These are phyloP conservation scores for Pagetopsis macropterus DNA, from an alignment of 2,797 vertebrate genomes.

Conservation along the genomic window DNA sequence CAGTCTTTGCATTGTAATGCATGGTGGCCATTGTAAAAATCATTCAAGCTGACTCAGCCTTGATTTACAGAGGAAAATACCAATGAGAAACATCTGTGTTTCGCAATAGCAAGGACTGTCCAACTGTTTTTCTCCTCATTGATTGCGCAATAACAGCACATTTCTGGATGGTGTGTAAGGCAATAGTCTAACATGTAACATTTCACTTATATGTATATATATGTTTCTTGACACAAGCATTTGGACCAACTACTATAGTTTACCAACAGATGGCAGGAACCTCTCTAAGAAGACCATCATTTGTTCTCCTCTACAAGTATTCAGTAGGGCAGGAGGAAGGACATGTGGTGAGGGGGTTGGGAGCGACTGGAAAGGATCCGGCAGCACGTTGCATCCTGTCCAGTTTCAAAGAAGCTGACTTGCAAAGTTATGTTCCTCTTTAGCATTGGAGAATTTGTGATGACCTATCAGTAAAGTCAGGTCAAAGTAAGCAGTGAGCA, in stretches of 20 bases:
- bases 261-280: background rate
- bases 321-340: slow-evolving; percentile 62
- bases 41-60: background rate
- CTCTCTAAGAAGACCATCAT: background rate
- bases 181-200: background rate
- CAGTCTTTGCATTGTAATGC: background rate
- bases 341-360: slow-evolving; percentile 44
- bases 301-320: slow-evolving; percentile 19
- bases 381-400: slow-evolving; percentile 67
- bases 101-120: slow-evolving; percentile 33
- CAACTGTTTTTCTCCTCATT: background rate
- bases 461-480: slow-evolving; percentile 7
- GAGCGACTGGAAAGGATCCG: slow-evolving; percentile 25
- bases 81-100: slow-evolving; percentile 22
- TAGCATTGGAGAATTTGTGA: background rate
- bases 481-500: background rate
- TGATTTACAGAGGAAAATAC: background rate
- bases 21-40: background rate
- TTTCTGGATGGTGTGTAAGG: background rate
- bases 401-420: slow-evolving; percentile 55
- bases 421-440: slow-evolving; percentile 35
- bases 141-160: slow-evolving; percentile 31
- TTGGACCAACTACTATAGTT: background rate
- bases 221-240: background rate
- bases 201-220: background rate